Conservation (phyloP, 2,113 vertebrate species). For the Triplophysa siluroides region DNA sequence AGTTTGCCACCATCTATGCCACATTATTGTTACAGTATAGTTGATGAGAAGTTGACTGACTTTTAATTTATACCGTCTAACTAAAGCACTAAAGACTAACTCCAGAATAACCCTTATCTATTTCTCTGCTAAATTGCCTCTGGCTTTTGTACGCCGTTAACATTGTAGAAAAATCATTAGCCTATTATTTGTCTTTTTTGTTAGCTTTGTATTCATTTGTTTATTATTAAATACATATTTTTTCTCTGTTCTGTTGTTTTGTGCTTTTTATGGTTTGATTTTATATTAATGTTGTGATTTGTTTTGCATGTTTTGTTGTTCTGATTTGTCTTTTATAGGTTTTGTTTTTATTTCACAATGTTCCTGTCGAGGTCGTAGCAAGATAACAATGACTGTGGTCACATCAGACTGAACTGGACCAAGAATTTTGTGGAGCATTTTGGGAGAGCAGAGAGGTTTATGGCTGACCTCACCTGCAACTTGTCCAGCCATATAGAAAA, state of each 20-base stretch:
- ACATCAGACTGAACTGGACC: conserved; percentile 41
- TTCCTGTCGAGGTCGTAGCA: conserved; percentile 47
- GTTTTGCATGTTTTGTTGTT: conserved; percentile 23
- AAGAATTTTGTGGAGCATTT: conserved; percentile 34
- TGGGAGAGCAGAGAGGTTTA: conserved; percentile 15
- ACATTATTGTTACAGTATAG: not conserved
- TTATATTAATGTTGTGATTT: conserved; percentile 24
- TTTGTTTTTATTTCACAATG: conserved; percentile 59
- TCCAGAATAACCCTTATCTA: not conserved
- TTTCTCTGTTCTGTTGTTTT: not conserved
- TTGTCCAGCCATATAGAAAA: conserved; percentile 34
- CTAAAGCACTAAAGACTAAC: conserved; percentile 1
- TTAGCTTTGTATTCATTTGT: not conserved
- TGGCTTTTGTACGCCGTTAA: not conserved
- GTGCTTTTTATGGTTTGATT: not conserved
- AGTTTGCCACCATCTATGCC: too few relatives aligned
- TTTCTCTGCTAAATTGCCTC: not conserved
- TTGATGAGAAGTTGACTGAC: not conserved
- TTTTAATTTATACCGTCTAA: not conserved
- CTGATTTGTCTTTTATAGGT: conserved; percentile 47
- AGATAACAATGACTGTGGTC: conserved; percentile 44
- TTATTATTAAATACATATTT: conserved; percentile 15
- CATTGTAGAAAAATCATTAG: not conserved
- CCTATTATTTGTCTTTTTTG: not conserved
- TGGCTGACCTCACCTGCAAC: conserved; percentile 27